Percentiles rank a stretch among this genome's conserved stretches.
Conservation (phyloP, 2,113 vertebrate genomes). For the Phaethornis superciliosus region DNA sequence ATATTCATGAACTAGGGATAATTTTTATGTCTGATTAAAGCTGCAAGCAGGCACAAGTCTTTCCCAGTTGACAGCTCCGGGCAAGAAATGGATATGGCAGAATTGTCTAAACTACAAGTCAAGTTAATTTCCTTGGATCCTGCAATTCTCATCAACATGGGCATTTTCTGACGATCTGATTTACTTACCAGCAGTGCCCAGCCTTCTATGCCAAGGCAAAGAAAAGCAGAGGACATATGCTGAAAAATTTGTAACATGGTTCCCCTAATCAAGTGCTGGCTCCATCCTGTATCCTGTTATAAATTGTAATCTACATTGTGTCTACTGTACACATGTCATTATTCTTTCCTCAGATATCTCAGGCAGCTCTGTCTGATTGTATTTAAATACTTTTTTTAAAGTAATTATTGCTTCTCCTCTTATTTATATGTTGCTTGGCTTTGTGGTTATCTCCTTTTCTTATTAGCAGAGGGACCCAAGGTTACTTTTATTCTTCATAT, state of each 20-base stretch:
- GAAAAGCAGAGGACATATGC: conserved; percentile 73
- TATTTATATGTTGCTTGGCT: conserved; percentile 28
- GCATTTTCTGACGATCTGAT: conserved; percentile 55
- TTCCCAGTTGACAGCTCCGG: conserved; percentile 9
- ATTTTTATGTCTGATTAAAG: conserved; percentile 55
- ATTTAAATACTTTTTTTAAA: conserved; percentile 65
- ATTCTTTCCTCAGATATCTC: conserved; percentile 71
- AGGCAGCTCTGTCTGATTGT: conserved; percentile 63
- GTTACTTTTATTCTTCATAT: conserved; percentile 12
- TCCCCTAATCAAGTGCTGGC: conserved; percentile 73
- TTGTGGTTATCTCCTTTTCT: conserved; percentile 27
- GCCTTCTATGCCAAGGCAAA: conserved; percentile 73
- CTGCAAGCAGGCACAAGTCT: conserved; percentile 4
- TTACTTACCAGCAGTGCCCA: conserved; percentile 59
- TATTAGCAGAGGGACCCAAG: conserved; percentile 16
- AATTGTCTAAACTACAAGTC: conserved; percentile 53
- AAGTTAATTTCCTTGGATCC: conserved; percentile 53
- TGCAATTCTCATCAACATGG: conserved; percentile 42
- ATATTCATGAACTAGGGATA: conserved; percentile 49
- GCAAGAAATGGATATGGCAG: conserved; percentile 15
- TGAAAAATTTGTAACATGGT: conserved; percentile 69
- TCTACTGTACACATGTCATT: conserved; percentile 68
- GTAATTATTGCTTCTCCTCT: conserved; percentile 55
- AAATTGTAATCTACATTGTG: conserved; percentile 75
- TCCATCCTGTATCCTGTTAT: conserved; percentile 81